Conservation (phyloP, 1,140 invertebrate species). For the Pectinophora gossypiella region DNA sequence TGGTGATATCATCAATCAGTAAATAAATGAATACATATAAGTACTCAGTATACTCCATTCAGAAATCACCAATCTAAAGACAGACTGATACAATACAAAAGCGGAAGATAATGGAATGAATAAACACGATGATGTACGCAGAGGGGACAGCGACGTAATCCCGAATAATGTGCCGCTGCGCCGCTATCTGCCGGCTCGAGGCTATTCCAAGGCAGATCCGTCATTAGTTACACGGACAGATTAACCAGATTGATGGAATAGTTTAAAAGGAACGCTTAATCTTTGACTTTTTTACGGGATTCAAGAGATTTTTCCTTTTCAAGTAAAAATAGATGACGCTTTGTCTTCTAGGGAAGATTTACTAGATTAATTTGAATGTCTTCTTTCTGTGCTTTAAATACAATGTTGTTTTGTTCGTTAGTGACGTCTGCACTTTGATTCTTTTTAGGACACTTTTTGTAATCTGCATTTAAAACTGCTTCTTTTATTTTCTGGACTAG, state of each 20-base stretch:
- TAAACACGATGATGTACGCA: neutral
- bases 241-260: slow-evolving; percentile 40
- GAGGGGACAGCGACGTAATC: neutral
- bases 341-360: too few relatives aligned
- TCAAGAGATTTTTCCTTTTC: neutral
- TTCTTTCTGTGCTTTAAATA: too few relatives aligned
- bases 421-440: too few relatives aligned
- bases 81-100: neutral
- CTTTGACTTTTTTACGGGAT: slow-evolving; percentile 1
- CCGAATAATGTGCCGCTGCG: neutral
- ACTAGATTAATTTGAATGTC: too few relatives aligned
- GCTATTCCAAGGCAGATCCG: neutral
- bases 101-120: neutral
- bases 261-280: slow-evolving; percentile 31
- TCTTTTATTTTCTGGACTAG: too few relatives aligned
- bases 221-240: slow-evolving; percentile 16
- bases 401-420: too few relatives aligned
- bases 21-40: too few relatives aligned
- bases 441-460: too few relatives aligned
- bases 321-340: neutral
- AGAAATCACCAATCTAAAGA: neutral
- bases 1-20: too few relatives aligned
- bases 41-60: too few relatives aligned
- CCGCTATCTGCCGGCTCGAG: neutral
- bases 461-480: too few relatives aligned